A percentile compares a stretch with the other conserved stretches of the same genome.
phyloP scores from a whole-genome alignment of 1,140 invertebrate genomes.

The Caenorhabditis tropicalis region DNA sequence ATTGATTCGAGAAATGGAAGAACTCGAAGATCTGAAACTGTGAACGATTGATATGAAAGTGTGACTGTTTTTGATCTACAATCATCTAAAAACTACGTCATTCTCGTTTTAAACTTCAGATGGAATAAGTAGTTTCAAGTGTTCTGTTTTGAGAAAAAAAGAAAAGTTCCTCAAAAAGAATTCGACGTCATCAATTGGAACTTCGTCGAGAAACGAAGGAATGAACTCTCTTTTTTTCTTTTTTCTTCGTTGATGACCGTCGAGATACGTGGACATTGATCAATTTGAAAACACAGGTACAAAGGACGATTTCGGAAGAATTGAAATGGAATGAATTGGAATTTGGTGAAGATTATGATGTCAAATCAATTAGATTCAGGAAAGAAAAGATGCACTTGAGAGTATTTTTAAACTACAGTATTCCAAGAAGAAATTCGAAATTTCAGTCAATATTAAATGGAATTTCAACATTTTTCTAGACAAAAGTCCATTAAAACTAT shows the following conservation, averaged over 20 bases:
- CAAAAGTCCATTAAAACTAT: not conserved
- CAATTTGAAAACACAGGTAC: not conserved
- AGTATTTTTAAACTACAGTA: no score
- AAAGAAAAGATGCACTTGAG: no score
- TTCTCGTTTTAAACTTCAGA: not conserved
- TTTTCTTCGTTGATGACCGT: not conserved
- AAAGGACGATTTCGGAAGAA: not conserved
- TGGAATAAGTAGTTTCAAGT: not conserved
- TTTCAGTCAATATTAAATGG: no score
- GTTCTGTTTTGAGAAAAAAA: not conserved
- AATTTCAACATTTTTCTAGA: not conserved
- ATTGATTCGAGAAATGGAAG: no score
- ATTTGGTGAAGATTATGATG: no score
- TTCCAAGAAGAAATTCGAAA: no score
- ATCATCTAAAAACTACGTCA: not conserved
- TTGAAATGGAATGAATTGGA: not conserved
- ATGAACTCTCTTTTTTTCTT: not conserved
- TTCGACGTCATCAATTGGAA: not conserved
- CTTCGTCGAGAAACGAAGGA: not conserved
- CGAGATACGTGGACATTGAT: slow-evolving; percentile 4
- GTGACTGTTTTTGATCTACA: not conserved
- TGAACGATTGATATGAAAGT: not conserved
- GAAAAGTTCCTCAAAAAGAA: not conserved
- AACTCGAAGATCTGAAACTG: not conserved
- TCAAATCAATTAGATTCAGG: no score